Base-by-base conservation (phyloP, 2,888 invertebrate species). In the Ypsolopha scabrella region DNA sequence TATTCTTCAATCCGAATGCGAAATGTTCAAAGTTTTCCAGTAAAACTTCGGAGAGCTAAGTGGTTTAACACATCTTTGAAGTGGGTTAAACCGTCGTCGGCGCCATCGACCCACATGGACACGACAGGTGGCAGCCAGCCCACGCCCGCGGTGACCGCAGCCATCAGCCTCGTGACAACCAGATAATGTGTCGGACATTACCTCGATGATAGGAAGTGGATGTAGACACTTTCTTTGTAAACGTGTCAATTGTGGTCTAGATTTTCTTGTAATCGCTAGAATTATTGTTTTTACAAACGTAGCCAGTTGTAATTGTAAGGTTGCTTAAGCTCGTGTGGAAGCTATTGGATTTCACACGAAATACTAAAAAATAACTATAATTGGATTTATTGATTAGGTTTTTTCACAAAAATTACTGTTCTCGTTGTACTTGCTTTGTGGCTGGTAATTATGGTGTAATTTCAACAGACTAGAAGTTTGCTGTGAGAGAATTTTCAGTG, bases 401-500 rank as follows among this genome's bases (percentile, higher is more conserved):
- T n/a, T 35, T 52, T 50, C 37, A 50, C 50, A 54, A 24, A 24
- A 24, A 24, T 24, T 24, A 24, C 24, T 4, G 24, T 24, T 24
- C 24, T 24, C 2, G 24, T n/a, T 24, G 24, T 4, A 24, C 24
- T 14, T 14, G 9, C 43, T 14, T 4, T 9, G 13, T 13, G 13
- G 34, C 11, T 9, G 13, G 51, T 53, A 55, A 55, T 51, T 35
- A 52, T 52, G 52, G 51, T 54, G 54, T 53, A 54, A 55, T 54
- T 53, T 37, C 41, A 54, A 55, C 51, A 51, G 50, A 48, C 48
- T 53, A 48, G 48, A 45, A 50, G 35, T 46, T 52, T 53, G 48
- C 45, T 52, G 55, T 58, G 58, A 44, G 57, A 57, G 53, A 45
- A 36, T 11, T 38, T 48, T 39, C 38, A 38, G 51, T 48, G 53